Evolutionary conservation across 2,113 vertebrate species (phyloP), one percentile per base, ranked within the genome.

Genomic region (Accipiter virgatus): DNA sequence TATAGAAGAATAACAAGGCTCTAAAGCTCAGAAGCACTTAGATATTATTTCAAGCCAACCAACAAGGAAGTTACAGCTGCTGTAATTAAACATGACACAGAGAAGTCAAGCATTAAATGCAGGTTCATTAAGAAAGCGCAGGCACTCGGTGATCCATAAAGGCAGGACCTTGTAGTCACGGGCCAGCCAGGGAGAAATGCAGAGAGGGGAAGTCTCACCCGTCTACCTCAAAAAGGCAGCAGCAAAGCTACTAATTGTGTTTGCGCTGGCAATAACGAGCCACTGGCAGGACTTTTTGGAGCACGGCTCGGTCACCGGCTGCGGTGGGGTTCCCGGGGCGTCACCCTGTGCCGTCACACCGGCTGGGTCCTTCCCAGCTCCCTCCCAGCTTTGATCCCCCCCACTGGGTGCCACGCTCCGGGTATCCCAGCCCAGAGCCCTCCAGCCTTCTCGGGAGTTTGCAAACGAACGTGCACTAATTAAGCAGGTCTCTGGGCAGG

Each of bases 81-180:
- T 95, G 90, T 97, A 97, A 97, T 97, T 97, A 97, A 97, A 97
- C 96, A 83, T 91, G 96, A 96, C 96, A 94, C 63, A 3, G 93
- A 97, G 94, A 97, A 97, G 97, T 96, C 96, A 95, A 96, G 96
- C 97, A 97, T 97, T 97, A 97, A 97, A 97, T 9, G 3, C 93
- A 96, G 92, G 95, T 97, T 97, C 97, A 96, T 97, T 97, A 97
- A 94, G 94, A 81, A 90, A 88, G 90, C 48, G 0, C 94, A 22
- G 40, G 73, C 88, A 68, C 80, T 87, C 89, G 11, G 74, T 93
- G 94, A 97, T 97, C 96, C 97, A 95, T 92, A 95, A 97, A 97
- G 86, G 59, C 91, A 95, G 94, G 94, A 93, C 92, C 91, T 88
- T 78, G 91, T 90, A 90, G 93, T 91, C 9, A 3, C 45, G 89